Evolutionary conservation across 2,797 vertebrate genomes (phyloP).

Genomic region (Basileuterus tristriatus): DNA sequence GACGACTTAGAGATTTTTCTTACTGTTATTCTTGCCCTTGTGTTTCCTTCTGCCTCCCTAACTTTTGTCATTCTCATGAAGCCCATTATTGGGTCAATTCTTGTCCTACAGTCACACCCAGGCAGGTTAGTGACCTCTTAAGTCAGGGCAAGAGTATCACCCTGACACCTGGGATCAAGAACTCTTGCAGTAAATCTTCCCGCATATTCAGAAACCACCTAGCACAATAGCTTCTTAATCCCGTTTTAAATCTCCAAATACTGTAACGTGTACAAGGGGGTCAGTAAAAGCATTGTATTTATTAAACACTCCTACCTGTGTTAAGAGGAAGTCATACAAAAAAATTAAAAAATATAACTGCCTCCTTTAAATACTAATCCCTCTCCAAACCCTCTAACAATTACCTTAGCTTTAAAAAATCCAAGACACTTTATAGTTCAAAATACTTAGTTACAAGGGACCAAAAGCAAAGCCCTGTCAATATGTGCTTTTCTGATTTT

Average conservation of each 20-base stretch:
- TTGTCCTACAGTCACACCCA: background rate
- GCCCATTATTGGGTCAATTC: background rate
- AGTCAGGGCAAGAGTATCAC: background rate
- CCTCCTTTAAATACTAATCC: background rate
- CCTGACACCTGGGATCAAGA: background rate
- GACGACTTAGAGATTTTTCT: background rate
- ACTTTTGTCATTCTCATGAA: background rate
- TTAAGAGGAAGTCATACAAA: background rate
- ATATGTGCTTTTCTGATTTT: conserved; percentile 20
- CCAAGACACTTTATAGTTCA: background rate
- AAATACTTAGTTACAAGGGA: background rate
- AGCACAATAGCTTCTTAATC: background rate
- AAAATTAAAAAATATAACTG: background rate
- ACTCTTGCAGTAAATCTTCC: background rate
- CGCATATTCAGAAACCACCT: background rate
- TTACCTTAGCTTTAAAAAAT: background rate
- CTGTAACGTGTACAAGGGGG: background rate
- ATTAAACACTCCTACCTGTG: background rate
- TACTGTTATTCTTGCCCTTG: background rate
- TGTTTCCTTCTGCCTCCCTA: background rate
- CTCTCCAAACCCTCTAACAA: background rate
- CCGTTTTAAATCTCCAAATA: background rate
- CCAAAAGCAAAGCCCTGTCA: background rate
- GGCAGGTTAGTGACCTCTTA: background rate
- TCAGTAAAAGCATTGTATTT: background rate